phyloP scores from a whole-genome alignment of 2,113 vertebrate genomes.

The Anoura caudifer region DNA sequence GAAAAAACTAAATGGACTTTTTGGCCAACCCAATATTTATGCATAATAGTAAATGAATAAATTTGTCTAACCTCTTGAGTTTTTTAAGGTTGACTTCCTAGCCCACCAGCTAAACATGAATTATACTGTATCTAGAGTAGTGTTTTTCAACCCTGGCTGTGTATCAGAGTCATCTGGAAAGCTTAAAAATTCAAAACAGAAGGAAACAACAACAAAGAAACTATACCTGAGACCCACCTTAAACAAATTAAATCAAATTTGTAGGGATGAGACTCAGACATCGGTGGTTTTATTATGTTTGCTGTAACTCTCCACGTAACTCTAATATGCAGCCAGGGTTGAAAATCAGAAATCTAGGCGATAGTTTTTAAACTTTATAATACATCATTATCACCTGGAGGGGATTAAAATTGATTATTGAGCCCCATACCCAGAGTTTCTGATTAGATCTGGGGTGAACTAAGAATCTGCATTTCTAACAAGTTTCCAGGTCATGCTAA shows the following conservation, averaged over 20 bases:
- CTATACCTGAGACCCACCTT: neutral
- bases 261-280: neutral
- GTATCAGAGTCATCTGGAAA: neutral
- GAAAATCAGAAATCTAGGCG: neutral
- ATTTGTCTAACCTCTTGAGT: neutral
- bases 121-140: neutral
- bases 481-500: slow-evolving; percentile 7
- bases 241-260: slow-evolving; percentile 15
- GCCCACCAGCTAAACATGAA: neutral
- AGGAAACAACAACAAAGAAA: neutral
- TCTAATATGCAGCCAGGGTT: neutral
- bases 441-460: neutral
- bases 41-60: neutral
- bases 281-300: neutral
- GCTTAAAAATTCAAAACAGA: neutral
- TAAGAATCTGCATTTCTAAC: neutral
- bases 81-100: neutral
- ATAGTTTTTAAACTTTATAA: neutral
- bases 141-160: neutral
- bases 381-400: neutral
- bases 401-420: neutral
- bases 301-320: neutral
- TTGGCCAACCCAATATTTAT: neutral
- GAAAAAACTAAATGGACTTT: too few species aligned
- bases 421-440: neutral